These are phyloP conservation scores for Smutsia gigantea DNA, from an alignment of 2,797 vertebrate species.

Conservation along the genomic window DNA sequence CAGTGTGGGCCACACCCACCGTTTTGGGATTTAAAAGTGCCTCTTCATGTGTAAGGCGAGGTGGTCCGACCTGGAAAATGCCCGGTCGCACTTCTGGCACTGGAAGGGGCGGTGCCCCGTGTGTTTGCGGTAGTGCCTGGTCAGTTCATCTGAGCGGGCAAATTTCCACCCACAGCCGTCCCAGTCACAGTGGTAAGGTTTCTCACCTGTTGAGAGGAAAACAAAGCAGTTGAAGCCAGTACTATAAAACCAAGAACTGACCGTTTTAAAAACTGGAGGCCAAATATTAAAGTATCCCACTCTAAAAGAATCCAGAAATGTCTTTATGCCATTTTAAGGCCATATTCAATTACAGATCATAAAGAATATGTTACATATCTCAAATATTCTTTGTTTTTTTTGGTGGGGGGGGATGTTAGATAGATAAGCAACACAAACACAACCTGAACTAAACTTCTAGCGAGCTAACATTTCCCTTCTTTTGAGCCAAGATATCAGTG, in stretches of 20 bases:
- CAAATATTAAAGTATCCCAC: neutral
- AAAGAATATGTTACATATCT: neutral
- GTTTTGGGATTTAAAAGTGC: constrained; percentile 88
- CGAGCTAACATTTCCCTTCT: neutral
- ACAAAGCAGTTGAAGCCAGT: neutral
- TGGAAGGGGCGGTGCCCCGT: constrained; percentile 97
- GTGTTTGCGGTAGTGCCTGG: constrained; percentile 97
- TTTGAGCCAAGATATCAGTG: neutral
- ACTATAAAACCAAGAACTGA: neutral
- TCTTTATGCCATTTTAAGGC: neutral
- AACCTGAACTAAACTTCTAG: neutral
- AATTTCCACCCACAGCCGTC: constrained; percentile 98
- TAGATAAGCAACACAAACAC: neutral
- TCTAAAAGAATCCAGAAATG: neutral
- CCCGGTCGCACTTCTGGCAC: constrained; percentile 95
- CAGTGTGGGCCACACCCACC: constrained; percentile 84
- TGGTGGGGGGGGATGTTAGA: neutral
- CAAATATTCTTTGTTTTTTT: neutral
- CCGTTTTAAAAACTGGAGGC: neutral
- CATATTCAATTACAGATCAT: neutral
- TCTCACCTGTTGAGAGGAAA: constrained; percentile 90
- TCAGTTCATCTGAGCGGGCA: constrained; percentile 97
- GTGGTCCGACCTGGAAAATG: constrained; percentile 98
- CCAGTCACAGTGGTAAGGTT: constrained; percentile 98
- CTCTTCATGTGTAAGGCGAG: constrained; percentile 99